Evolutionary conservation across 2,888 invertebrate species (phyloP), one percentile per base, ranked within the genome.

Genomic region (Fabriciana adippe): DNA sequence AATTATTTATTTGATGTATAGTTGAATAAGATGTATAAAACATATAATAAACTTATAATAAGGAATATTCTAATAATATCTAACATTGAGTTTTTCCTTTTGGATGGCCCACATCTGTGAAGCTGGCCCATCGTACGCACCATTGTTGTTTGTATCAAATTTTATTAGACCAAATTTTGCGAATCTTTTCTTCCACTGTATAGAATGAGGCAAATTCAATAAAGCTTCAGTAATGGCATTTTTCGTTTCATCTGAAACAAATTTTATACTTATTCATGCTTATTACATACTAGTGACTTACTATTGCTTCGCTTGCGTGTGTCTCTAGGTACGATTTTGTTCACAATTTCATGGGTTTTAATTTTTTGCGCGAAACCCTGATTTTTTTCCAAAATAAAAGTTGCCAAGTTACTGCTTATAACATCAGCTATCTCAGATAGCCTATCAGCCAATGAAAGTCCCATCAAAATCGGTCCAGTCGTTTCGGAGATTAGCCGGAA

Each of bases 31-130:
- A 92, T 89, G 77, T 93, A 93, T 68, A 93, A 75, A 53, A 91
- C 85, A 76, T 93, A 93, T 41, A 89, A 35, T 68, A 93, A 78
- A 66, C 90, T 86, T 63, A 87, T 75, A 50, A 88, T 73, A 18
- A 93, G 80, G 45, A 84, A 74, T 62, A 88, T 71, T 77, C 93
- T 92, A 93, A 90, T 93, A 93, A 91, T 93, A 93, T 79, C 91
- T 84, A 84, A 93, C 78, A 80, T 90, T 92, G 88, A 93, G 87
- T 81, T 89, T 90, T 78, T 89, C 89, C 74, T 83, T 85, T 79
- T 89, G 85, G 86, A 86, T 84, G 86, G 90, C 80, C 86, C 93
- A 87, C 89, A 90, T 80, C 82, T 93, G 92, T 88, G 92, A 89
- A 89, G 88, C 80, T 83, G 88, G 80, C 87, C 90, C 88, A 83